Percentiles rank a stretch among this genome's conserved stretches.
These are phyloP conservation scores for Tachina lurida DNA, from an alignment of 2,888 invertebrate species.

Conservation along the genomic window DNA sequence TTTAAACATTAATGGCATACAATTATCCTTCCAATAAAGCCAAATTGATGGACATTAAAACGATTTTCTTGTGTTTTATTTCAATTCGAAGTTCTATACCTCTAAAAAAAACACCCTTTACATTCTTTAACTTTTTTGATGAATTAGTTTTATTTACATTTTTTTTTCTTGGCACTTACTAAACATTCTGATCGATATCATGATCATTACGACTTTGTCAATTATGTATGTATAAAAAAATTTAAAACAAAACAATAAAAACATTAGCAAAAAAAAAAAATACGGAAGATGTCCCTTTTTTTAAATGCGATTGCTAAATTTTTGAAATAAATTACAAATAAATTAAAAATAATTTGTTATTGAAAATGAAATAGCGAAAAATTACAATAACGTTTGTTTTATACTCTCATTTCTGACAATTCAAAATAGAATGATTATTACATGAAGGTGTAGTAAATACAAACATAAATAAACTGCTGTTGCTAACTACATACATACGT, in stretches of 20 bases:
- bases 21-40: too few species aligned
- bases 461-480: conserved; percentile 3
- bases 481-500: neutral
- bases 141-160: conserved; percentile 24
- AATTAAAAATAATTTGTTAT: conserved; percentile 54
- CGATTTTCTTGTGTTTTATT: too few species aligned
- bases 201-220: conserved; percentile 31
- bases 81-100: too few species aligned
- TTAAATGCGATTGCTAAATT: conserved; percentile 34
- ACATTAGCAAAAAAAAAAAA: neutral
- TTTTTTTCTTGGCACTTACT: conserved; percentile 58
- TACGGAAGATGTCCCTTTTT: conserved; percentile 50
- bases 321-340: conserved; percentile 31
- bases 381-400: conserved; percentile 9
- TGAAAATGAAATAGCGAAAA: conserved; percentile 34
- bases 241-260: conserved; percentile 36
- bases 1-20: too few species aligned
- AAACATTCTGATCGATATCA: conserved; percentile 35
- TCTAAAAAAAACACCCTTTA: too few species aligned
- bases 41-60: too few species aligned
- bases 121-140: conserved; percentile 19
- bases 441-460: conserved; percentile 19
- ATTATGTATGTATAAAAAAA: neutral
- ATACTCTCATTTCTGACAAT: conserved; percentile 28
- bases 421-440: conserved; percentile 7